Percentiles rank a stretch among this genome's conserved stretches.
Conservation (phyloP, 2,797 vertebrate species). For the Rhabdophis nuchalis region DNA sequence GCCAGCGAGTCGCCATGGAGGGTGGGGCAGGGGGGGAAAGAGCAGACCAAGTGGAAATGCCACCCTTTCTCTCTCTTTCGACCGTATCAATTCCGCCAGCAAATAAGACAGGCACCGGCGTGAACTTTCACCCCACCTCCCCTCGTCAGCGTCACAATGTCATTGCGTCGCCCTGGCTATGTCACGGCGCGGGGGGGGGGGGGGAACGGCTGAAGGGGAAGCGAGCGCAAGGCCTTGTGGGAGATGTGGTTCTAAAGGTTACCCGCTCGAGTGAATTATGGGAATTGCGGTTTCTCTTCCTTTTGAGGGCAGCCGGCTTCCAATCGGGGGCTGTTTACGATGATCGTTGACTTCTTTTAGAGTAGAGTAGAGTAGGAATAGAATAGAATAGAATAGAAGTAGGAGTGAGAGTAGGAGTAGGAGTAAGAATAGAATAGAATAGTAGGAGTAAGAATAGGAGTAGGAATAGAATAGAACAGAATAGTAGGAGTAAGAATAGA, state of each 20-base stretch:
- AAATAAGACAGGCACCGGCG: constrained; percentile 1
- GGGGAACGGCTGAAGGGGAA: background rate
- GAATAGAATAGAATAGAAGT: too few species aligned
- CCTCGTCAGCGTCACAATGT: background rate
- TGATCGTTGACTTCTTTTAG: too few species aligned
- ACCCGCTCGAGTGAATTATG: background rate
- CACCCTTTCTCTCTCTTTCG: background rate
- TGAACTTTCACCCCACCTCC: background rate
- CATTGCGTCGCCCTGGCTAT: background rate
- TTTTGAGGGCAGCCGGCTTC: background rate
- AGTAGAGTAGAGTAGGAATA: too few species aligned
- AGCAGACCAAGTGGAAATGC: background rate
- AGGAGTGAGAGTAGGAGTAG: too few species aligned
- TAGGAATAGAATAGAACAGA: too few species aligned
- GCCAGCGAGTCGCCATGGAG: constrained; percentile 33
- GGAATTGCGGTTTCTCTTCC: background rate
- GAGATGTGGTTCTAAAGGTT: background rate
- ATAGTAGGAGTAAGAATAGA: too few species aligned
- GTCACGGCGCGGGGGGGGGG: background rate
- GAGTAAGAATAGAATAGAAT: too few species aligned
- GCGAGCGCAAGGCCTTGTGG: background rate
- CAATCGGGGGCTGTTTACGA: background rate
- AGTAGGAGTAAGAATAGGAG: too few species aligned
- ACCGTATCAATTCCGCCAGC: background rate
- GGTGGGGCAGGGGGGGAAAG: background rate